These are phyloP conservation scores for Euplexia lucipara DNA, from an alignment of 2,888 invertebrate genomes.

Conservation along the genomic window DNA sequence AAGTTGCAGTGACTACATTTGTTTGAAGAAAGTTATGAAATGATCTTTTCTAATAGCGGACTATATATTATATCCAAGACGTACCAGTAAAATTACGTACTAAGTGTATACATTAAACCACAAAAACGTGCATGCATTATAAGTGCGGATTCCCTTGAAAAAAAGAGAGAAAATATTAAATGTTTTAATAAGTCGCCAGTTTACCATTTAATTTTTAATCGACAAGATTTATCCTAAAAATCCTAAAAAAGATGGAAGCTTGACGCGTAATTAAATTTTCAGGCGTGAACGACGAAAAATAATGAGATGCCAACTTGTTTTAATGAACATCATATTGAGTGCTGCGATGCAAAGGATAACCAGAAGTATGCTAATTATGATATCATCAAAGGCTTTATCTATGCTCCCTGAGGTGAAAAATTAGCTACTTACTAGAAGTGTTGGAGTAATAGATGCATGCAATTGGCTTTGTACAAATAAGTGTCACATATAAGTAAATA, in stretches of 20 bases:
- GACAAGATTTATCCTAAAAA: neutral
- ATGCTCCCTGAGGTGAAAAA: conserved; percentile 1
- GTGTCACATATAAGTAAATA: too few relatives aligned
- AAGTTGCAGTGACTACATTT: too few relatives aligned
- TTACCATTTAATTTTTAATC: neutral
- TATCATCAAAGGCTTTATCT: conserved; percentile 27
- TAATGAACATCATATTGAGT: conserved; percentile 51
- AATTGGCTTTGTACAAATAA: conserved; percentile 14
- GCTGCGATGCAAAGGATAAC: conserved; percentile 23
- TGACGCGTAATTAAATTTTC: conserved; percentile 52
- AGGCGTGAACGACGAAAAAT: conserved; percentile 52
- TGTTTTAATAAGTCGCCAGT: neutral
- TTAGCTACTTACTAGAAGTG: neutral
- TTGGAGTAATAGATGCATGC: conserved; percentile 5
- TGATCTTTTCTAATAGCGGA: too few relatives aligned
- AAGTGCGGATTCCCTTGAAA: too few relatives aligned
- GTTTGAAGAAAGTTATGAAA: too few relatives aligned
- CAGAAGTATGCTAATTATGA: conserved; percentile 55
- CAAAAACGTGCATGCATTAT: too few relatives aligned
- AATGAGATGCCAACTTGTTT: conserved; percentile 57
- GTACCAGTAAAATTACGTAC: too few relatives aligned
- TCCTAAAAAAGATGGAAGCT: neutral
- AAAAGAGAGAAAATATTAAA: conserved; percentile 7
- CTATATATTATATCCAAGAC: too few relatives aligned
- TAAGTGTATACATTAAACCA: too few relatives aligned